Evolutionary conservation across 2,888 invertebrate species (phyloP), one percentile per base, ranked within the genome.

Genomic region (Invenusta paracnida): DNA sequence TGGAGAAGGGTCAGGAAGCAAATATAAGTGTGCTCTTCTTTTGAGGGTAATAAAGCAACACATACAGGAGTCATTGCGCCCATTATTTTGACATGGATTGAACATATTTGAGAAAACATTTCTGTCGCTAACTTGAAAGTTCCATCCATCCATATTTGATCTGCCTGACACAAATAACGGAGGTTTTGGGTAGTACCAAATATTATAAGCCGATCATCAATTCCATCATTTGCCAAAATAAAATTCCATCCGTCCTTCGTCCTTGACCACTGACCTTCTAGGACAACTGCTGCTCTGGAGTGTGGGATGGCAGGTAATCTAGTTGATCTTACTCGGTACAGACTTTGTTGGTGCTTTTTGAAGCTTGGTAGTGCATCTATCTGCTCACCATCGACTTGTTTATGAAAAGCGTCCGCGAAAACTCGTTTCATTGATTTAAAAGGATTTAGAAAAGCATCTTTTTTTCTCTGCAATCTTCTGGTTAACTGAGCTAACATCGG

Each of bases 11-110:
- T 73, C 73, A 23, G 17, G 73, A 73, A 73, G 73, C 73, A 23
- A 73, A 23, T 73, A 73, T 73, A 73, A 73, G 25, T 73, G 73
- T 73, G 73, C 25, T 73, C 73, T 73, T 73, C 73, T 73, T 73
- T 73, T 73, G 73, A 73, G 73, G 73, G 25, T 73, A 73, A 23
- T 73, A 73, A 5, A 73, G 73, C 11, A 73, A 73, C 73, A 73
- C 73, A 73, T 73, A 48, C 48, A 48, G 48, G 73, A 73, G 73
- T 73, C 73, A 73, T 73, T 73, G 73, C 73, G 11, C 73, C 73
- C 73, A 73, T 73, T 73, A 73, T 73, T 5, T 23, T 73, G 73
- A 73, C 73, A 5, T 73, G 73, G 27, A 73, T 23, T 73, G 73
- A 73, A 5, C 5, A 73, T 73, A 73, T 73, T 73, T 73, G 73